Evolutionary conservation across 1,140 invertebrate genomes (phyloP).

Genomic region (Melanaphis sacchari): DNA sequence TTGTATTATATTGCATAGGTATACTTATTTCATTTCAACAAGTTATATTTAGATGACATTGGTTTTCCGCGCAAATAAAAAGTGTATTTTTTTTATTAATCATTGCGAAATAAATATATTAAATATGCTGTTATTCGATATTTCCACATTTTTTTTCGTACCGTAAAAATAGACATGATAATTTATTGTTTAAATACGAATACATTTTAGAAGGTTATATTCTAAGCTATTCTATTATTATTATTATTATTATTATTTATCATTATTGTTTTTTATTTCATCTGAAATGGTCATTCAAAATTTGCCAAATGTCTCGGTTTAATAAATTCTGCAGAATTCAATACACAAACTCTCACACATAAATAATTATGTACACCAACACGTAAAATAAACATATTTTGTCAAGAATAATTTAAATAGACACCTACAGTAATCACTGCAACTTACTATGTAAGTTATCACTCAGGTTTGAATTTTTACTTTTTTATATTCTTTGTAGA

Average conservation of each 20-base stretch:
- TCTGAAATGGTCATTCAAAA: neutral
- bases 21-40: neutral
- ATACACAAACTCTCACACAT: neutral
- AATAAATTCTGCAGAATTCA: neutral
- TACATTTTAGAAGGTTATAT: neutral
- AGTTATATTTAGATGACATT: neutral
- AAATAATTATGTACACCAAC: neutral
- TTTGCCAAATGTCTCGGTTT: neutral
- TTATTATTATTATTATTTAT: too few relatives aligned
- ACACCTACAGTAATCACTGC: too few relatives aligned
- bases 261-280: neutral
- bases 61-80: neutral
- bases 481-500: neutral
- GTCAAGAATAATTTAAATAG: neutral
- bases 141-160: neutral
- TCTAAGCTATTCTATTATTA: neutral
- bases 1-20: neutral
- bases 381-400: neutral
- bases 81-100: conserved; percentile 5
- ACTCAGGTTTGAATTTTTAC: neutral
- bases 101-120: neutral
- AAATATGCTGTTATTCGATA: neutral
- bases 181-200: neutral
- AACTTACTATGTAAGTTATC: neutral
- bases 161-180: neutral